These are phyloP conservation scores for Watsonalla binaria DNA, from an alignment of 2,888 invertebrate genomes.

Conservation along the genomic window DNA sequence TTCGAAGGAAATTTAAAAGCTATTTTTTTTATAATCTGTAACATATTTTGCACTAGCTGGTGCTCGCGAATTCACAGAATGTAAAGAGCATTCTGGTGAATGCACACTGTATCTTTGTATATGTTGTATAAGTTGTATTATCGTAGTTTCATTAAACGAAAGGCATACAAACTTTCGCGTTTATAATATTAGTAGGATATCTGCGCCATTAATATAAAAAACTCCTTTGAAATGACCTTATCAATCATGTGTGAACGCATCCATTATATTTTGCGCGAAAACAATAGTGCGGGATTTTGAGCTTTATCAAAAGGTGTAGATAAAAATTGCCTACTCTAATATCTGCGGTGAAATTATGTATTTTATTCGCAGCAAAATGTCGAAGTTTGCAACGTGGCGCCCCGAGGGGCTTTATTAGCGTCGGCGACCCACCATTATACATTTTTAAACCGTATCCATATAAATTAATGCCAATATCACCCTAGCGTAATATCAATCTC, in stretches of 20 bases:
- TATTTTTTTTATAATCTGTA: too few relatives aligned
- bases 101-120: too few relatives aligned
- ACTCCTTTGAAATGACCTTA: constrained; percentile 44
- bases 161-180: too few relatives aligned
- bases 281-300: constrained; percentile 14
- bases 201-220: too few relatives aligned
- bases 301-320: constrained; percentile 5
- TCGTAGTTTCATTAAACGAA: too few relatives aligned
- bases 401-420: constrained; percentile 71
- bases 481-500: constrained; percentile 76
- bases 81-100: too few relatives aligned
- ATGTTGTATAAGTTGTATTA: too few relatives aligned
- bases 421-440: constrained; percentile 69
- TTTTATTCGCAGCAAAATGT: constrained; percentile 46
- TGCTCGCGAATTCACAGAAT: too few relatives aligned
- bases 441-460: constrained; percentile 79
- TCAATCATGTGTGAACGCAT: constrained; percentile 46
- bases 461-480: constrained; percentile 77
- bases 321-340: constrained; percentile 1
- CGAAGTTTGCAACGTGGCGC: constrained; percentile 36
- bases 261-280: constrained; percentile 21
- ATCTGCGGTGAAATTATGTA: constrained; percentile 23
- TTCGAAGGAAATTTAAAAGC: too few relatives aligned
- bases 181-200: background rate
- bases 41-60: too few relatives aligned